A percentile compares a stretch with the other conserved stretches of the same genome.
Evolutionary conservation across 2,113 vertebrate genomes (phyloP).

Genomic region (Pedionomus torquatus): DNA sequence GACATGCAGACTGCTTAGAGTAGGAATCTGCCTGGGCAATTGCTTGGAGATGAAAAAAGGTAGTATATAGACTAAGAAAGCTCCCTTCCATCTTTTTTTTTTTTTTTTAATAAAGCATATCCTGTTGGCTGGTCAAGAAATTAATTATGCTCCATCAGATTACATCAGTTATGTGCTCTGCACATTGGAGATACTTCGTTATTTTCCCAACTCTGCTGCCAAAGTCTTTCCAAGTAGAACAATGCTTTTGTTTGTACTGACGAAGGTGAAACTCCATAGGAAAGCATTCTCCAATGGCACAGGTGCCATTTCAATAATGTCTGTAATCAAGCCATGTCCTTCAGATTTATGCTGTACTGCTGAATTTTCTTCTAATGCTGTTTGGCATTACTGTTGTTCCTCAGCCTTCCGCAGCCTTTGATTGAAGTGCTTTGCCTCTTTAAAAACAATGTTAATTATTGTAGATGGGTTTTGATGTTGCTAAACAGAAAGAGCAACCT

Average conservation of each 20-base stretch:
- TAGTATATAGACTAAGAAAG: background rate
- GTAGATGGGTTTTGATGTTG: background rate
- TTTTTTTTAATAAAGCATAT: constrained; percentile 36
- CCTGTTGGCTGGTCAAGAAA: constrained; percentile 49
- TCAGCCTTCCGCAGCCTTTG: background rate
- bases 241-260: constrained; percentile 64
- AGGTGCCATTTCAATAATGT: background rate
- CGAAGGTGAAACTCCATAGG: constrained; percentile 43
- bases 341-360: background rate
- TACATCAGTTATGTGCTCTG: constrained; percentile 14
- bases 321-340: background rate
- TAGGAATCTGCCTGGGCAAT: background rate
- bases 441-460: background rate
- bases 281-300: background rate
- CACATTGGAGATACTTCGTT: constrained; percentile 32
- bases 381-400: background rate
- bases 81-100: background rate
- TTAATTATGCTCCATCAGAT: constrained; percentile 59
- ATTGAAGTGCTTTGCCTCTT: background rate
- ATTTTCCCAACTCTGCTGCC: constrained; percentile 67
- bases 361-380: background rate
- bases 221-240: constrained; percentile 54
- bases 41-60: background rate
- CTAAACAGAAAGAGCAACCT: background rate
- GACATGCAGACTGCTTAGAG: background rate